A percentile compares a stretch with the other conserved stretches of the same genome.
Evolutionary conservation across 1,140 invertebrate species (phyloP).

Genomic region (Stratiolaelaps scimitus): DNA sequence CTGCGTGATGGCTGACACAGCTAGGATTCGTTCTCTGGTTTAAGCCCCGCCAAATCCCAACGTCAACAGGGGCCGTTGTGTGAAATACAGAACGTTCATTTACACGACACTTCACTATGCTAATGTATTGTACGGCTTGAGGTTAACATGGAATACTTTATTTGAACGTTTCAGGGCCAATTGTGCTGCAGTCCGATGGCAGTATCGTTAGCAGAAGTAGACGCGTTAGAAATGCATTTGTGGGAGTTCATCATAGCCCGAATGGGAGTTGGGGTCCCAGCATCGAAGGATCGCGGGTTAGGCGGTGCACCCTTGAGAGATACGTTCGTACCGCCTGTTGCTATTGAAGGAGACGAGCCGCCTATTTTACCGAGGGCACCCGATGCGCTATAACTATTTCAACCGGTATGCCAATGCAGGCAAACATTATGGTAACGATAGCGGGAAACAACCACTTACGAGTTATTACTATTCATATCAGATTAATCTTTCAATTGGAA

Average conservation of each 20-base stretch:
- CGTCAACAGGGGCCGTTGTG: neutral
- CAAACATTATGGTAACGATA: too few species aligned
- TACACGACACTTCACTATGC: neutral
- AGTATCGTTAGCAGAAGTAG: neutral
- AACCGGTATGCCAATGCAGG: neutral
- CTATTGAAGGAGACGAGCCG: neutral
- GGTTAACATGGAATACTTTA: neutral
- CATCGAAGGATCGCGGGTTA: neutral
- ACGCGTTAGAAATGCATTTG: conserved; percentile 23
- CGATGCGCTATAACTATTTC: neutral
- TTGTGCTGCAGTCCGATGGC: conserved; percentile 1
- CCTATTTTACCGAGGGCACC: conserved; percentile 3
- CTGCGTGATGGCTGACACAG: neutral
- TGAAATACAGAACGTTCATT: neutral
- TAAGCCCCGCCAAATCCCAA: neutral
- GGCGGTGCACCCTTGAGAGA: neutral
- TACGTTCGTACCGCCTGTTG: neutral
- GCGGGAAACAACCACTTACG: too few species aligned
- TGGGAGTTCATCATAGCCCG: conserved; percentile 9
- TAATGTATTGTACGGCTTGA: neutral
- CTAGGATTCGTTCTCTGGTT: neutral
- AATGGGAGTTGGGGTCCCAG: neutral
- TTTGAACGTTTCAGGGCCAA: neutral
- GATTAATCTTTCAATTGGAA: too few species aligned
- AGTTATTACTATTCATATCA: too few species aligned